Percentiles rank a stretch among this genome's conserved stretches.
Evolutionary conservation across 2,888 invertebrate genomes (phyloP).

Genomic region (Sarcophaga carnaria): DNA sequence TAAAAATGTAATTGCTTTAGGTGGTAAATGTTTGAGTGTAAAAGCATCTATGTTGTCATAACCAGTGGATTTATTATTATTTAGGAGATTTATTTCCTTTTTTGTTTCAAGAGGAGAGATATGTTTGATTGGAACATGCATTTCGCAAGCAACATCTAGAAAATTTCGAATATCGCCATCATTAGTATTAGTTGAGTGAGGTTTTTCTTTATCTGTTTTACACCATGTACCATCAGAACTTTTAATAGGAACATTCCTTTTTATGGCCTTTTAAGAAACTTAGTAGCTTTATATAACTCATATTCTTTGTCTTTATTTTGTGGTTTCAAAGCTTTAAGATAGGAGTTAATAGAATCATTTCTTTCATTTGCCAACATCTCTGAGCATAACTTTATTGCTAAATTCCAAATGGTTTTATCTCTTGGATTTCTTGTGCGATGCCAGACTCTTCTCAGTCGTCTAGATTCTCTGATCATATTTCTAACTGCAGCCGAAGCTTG

Average conservation of each 20-base stretch:
- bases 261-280: too few species aligned
- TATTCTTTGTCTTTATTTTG: too few species aligned
- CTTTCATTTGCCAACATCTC: too few species aligned
- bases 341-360: too few species aligned
- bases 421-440: too few species aligned
- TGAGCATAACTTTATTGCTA: too few species aligned
- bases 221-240: neutral
- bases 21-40: neutral
- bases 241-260: neutral
- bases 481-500: too few species aligned
- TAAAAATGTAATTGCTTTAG: neutral
- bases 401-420: too few species aligned
- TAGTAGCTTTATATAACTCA: too few species aligned
- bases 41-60: neutral
- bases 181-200: neutral
- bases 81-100: neutral
- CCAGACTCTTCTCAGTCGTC: too few species aligned
- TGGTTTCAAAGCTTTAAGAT: too few species aligned
- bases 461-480: too few species aligned
- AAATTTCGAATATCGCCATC: neutral
- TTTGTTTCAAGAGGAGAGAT: slow-evolving; percentile 3
- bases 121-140: neutral
- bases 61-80: neutral
- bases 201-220: neutral
- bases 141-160: slow-evolving; percentile 1